Percentiles rank a stretch among this genome's conserved stretches.
phyloP scores from a whole-genome alignment of 53 echinoderm and acorn worm genomes.

The Actinopyga echinites region DNA sequence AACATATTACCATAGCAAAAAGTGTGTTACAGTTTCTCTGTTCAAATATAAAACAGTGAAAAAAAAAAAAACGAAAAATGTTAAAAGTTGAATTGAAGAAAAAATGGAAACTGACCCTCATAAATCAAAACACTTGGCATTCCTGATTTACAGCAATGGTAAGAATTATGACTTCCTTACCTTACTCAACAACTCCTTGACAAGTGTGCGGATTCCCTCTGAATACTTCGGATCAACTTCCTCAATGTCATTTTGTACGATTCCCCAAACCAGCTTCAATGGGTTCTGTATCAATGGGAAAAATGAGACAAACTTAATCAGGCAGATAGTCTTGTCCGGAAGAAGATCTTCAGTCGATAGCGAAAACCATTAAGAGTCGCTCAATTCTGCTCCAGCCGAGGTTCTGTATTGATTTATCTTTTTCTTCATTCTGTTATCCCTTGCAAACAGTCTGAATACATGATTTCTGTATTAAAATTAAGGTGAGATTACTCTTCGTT shows the following conservation, averaged over 20 bases:
- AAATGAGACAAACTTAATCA: slow-evolving; percentile 19
- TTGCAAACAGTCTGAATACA: slow-evolving; percentile 6
- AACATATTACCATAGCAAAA: no score
- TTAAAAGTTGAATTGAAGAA: background rate
- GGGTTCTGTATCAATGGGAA: slow-evolving; percentile 62
- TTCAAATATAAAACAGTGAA: no score
- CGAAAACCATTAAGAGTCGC: slow-evolving; percentile 29
- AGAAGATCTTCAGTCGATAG: slow-evolving; percentile 19
- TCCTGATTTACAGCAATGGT: no score
- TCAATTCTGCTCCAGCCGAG: background rate
- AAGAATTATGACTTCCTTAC: slow-evolving; percentile 45
- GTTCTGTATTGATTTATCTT: slow-evolving; percentile 32
- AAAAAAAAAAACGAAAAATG: no score
- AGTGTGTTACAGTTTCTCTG: no score
- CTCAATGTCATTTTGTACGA: slow-evolving; percentile 88
- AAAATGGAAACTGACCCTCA: background rate
- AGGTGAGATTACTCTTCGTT: no score
- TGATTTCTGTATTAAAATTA: slow-evolving; percentile 7
- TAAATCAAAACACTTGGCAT: no score
- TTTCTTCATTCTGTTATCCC: background rate
- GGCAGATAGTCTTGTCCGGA: slow-evolving; percentile 34
- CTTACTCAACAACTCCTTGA: slow-evolving; percentile 80
- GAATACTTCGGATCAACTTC: slow-evolving; percentile 74
- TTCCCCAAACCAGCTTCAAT: slow-evolving; percentile 90
- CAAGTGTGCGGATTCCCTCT: slow-evolving; percentile 69